These are phyloP conservation scores for Leptinotarsa texana DNA, from an alignment of 1,140 invertebrate genomes.

Conservation along the genomic window DNA sequence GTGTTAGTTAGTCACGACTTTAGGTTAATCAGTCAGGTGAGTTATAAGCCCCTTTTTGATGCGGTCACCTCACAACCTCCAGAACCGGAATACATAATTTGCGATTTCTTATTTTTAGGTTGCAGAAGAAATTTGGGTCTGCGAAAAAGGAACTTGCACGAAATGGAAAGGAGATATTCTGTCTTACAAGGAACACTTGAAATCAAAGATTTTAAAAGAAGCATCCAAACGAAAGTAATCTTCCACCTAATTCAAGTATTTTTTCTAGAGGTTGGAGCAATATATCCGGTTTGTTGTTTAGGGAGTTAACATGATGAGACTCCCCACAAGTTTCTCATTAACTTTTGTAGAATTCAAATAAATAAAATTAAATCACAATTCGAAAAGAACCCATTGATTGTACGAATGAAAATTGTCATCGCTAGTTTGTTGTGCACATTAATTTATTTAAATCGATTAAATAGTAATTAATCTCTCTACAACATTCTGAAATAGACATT, in stretches of 20 bases:
- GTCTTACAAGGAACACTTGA: slow-evolving; percentile 94
- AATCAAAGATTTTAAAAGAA: slow-evolving; percentile 77
- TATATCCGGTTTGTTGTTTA: neutral
- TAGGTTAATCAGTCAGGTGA: slow-evolving; percentile 95
- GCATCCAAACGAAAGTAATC: slow-evolving; percentile 24
- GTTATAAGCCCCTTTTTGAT: slow-evolving; percentile 1
- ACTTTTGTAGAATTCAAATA: neutral
- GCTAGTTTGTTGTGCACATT: neutral
- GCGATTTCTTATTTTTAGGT: slow-evolving; percentile 67
- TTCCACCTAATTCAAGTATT: neutral
- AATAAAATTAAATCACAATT: neutral
- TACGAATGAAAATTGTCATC: no score
- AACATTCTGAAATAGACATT: no score
- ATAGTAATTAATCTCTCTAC: neutral
- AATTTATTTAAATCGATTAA: slow-evolving; percentile 1
- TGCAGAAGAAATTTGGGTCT: slow-evolving; percentile 99
- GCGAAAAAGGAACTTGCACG: slow-evolving; percentile 93
- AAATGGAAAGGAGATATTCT: slow-evolving; percentile 97
- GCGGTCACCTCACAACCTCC: neutral
- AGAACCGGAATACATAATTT: neutral
- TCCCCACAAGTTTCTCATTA: no score
- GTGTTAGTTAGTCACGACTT: slow-evolving; percentile 98
- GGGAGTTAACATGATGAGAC: no score
- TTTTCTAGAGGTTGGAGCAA: neutral
- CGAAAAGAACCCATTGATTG: no score